Percentiles rank a stretch among this genome's conserved stretches.
Evolutionary conservation across 2,888 invertebrate genomes (phyloP).

Genomic region (Apamea anceps): DNA sequence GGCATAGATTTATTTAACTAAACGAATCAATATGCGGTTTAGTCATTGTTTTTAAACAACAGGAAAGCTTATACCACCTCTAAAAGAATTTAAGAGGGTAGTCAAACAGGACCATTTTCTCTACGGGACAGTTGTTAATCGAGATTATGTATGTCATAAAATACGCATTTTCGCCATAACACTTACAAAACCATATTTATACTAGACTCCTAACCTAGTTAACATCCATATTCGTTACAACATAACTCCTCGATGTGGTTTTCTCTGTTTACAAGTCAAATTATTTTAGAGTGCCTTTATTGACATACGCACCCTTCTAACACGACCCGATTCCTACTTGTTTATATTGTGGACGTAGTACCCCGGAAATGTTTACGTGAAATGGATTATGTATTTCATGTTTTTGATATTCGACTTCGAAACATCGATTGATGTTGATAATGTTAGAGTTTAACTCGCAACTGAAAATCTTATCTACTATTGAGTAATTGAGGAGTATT

Average conservation of each 20-base stretch:
- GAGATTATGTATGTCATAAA: not conserved
- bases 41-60: not conserved
- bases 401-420: slow-evolving; percentile 8
- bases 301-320: slow-evolving; percentile 46
- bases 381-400: slow-evolving; percentile 29
- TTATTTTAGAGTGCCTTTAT: slow-evolving; percentile 57
- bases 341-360: slow-evolving; percentile 34
- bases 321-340: slow-evolving; percentile 43
- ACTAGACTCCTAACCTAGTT: slow-evolving; percentile 16
- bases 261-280: slow-evolving; percentile 45
- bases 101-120: not conserved
- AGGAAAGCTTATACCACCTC: not conserved
- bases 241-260: not conserved
- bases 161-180: not conserved
- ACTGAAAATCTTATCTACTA: not conserved
- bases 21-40: not conserved
- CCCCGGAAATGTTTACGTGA: slow-evolving; percentile 31
- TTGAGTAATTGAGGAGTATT: not conserved
- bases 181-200: not conserved
- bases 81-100: no score
- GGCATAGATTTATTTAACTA: not conserved
- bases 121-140: not conserved
- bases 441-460: not conserved
- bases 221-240: slow-evolving; percentile 16
- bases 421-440: not conserved